Conservation (phyloP, 37 sponge, comb jelly and placozoan species). For the Chondrilla cf. caribensis region DNA sequence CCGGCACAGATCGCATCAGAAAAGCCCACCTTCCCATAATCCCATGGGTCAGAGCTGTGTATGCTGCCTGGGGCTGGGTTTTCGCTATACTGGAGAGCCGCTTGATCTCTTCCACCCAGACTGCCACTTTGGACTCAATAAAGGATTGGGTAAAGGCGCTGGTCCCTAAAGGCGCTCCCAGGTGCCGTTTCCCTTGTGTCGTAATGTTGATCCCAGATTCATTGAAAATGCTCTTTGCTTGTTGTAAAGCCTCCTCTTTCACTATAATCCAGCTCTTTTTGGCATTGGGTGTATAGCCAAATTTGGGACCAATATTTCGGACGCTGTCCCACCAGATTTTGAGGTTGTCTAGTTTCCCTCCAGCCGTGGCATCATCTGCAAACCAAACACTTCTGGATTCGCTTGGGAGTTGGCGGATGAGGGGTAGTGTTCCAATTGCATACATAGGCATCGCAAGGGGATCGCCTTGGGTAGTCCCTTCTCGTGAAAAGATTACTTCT, state of each 20-base stretch:
- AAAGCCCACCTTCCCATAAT: not conserved
- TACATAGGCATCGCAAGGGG: too few species aligned
- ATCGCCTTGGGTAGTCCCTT: too few species aligned
- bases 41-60: not conserved
- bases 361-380: slow-evolving; percentile 20
- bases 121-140: not conserved
- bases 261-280: not conserved
- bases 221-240: not conserved
- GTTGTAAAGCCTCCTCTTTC: not conserved
- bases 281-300: not conserved
- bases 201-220: not conserved
- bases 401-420: slow-evolving; percentile 1
- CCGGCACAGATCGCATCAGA: not conserved
- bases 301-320: not conserved
- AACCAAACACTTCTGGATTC: not conserved
- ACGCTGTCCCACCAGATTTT: slow-evolving; percentile 9
- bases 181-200: not conserved
- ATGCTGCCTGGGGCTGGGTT: not conserved
- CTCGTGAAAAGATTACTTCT: too few species aligned
- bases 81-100: not conserved
- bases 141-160: not conserved
- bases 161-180: not conserved
- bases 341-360: slow-evolving; percentile 19
- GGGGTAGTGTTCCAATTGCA: too few species aligned
- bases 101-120: not conserved